These are phyloP conservation scores for Schizopygopsis malacanthus DNA, from an alignment of 2,797 vertebrate genomes.

Conservation along the genomic window DNA sequence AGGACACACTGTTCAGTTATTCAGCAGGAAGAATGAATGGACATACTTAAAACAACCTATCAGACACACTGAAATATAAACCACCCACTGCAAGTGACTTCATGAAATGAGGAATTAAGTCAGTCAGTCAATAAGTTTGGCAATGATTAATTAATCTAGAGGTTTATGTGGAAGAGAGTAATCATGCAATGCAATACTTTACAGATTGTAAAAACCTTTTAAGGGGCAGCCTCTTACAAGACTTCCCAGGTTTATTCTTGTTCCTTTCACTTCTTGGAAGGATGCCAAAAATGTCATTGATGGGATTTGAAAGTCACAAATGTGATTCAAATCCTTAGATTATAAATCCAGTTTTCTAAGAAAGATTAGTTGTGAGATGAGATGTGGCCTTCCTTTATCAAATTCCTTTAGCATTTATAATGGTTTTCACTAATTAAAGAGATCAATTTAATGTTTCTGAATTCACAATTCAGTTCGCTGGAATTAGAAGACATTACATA, in stretches of 20 bases:
- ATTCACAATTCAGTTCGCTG: not conserved
- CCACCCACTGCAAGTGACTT: conserved; percentile 10
- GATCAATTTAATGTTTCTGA: not conserved
- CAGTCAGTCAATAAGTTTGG: not conserved
- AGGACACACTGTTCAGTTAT: not conserved
- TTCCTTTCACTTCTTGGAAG: not conserved
- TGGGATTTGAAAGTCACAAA: not conserved
- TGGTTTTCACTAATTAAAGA: not conserved
- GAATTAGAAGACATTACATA: not conserved
- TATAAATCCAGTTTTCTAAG: not conserved
- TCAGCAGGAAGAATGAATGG: conserved; percentile 5
- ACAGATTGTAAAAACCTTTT: conserved; percentile 8
- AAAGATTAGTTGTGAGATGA: not conserved
- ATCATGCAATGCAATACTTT: conserved; percentile 11
- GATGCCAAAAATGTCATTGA: not conserved
- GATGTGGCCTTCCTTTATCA: not conserved
- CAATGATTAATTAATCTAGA: conserved; percentile 9
- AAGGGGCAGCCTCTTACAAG: not conserved
- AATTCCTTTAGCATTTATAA: not conserved
- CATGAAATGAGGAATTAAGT: conserved; percentile 19
- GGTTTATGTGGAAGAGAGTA: not conserved
- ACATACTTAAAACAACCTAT: conserved; percentile 21
- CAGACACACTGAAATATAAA: conserved; percentile 21
- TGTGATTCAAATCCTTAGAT: not conserved
- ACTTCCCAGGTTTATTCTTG: not conserved